These are phyloP conservation scores for Rhagonycha lutea DNA, from an alignment of 2,888 invertebrate species.

Conservation along the genomic window DNA sequence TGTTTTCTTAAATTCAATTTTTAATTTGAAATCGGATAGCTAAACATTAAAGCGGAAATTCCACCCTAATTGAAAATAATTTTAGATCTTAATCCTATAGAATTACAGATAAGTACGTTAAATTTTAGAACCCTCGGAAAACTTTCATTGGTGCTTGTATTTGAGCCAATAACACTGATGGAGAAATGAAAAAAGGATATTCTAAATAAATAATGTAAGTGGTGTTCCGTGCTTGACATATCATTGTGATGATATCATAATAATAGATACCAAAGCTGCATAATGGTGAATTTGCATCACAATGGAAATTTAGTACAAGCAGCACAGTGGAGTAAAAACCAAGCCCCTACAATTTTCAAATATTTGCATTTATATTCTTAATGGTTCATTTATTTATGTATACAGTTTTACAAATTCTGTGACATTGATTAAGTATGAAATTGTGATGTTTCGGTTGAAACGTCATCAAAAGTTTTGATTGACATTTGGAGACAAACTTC, in stretches of 20 bases:
- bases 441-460: not conserved
- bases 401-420: not conserved
- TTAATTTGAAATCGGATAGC: not conserved
- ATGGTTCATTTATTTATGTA: not conserved
- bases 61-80: not conserved
- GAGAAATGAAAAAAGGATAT: slow-evolving; percentile 19
- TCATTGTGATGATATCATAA: slow-evolving; percentile 34
- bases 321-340: slow-evolving; percentile 11
- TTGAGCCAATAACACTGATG: slow-evolving; percentile 26
- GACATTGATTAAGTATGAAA: not conserved
- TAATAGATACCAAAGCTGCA: slow-evolving; percentile 21
- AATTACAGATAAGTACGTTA: slow-evolving; percentile 1
- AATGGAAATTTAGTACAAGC: slow-evolving; percentile 11
- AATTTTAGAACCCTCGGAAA: slow-evolving; percentile 10
- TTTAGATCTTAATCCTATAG: not conserved
- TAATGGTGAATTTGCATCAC: slow-evolving; percentile 25
- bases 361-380: not conserved
- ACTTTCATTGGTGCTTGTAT: slow-evolving; percentile 25
- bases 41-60: not conserved
- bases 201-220: slow-evolving; percentile 32
- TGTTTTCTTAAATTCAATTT: not conserved
- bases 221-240: slow-evolving; percentile 24
- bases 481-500: not conserved
- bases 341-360: slow-evolving; percentile 16
- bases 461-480: not conserved